Evolutionary conservation across 2,888 invertebrate genomes (phyloP).

Genomic region (Tribolium freemani): DNA sequence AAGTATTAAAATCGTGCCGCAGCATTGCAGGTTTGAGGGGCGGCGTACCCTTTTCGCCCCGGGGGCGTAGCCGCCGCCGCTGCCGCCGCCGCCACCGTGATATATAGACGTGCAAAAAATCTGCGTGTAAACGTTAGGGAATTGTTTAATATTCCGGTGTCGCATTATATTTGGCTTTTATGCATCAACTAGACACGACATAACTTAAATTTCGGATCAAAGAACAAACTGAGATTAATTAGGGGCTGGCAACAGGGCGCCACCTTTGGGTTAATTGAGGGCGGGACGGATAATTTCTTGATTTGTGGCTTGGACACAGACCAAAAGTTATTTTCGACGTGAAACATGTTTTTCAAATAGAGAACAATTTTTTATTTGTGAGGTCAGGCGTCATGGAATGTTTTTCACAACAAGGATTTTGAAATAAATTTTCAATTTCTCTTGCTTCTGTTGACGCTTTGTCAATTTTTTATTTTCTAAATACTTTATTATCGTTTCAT

Average conservation of each 20-base stretch:
- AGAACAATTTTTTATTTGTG: too few species aligned
- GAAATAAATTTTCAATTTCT: too few species aligned
- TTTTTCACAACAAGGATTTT: background rate
- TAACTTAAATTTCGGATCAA: background rate
- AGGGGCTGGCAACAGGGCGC: conserved; percentile 1
- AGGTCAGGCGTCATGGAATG: too few species aligned
- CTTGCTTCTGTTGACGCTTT: too few species aligned
- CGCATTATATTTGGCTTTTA: conserved; percentile 38
- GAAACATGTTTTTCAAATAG: background rate
- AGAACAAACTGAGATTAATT: conserved; percentile 27
- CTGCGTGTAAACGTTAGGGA: conserved; percentile 52
- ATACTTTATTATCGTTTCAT: too few species aligned
- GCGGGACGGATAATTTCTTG: conserved; percentile 14
- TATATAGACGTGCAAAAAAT: conserved; percentile 51
- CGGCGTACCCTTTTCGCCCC: conserved; percentile 26
- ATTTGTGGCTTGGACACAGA: conserved; percentile 3
- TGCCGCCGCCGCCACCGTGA: conserved; percentile 5
- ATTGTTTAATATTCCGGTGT: conserved; percentile 49
- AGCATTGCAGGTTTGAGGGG: conserved; percentile 35
- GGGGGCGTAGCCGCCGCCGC: conserved; percentile 41
- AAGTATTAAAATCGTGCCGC: conserved; percentile 53
- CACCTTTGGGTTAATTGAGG: conserved; percentile 11
- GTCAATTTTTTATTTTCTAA: too few species aligned
- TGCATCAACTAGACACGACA: conserved; percentile 19
- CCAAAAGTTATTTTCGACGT: background rate